phyloP scores from a whole-genome alignment of 2,888 invertebrate species.

The Eubasilissa splendida region DNA sequence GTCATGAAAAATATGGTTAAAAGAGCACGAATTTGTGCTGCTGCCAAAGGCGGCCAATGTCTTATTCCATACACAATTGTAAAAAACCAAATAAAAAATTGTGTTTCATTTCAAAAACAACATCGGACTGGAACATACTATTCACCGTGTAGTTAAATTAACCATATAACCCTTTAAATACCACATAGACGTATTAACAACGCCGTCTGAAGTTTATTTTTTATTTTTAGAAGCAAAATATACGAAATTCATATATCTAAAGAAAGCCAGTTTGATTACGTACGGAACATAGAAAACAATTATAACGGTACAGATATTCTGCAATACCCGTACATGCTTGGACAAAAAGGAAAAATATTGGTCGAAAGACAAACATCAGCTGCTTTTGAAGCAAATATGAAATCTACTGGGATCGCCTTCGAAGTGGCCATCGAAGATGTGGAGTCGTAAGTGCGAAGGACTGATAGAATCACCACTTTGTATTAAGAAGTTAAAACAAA shows the following conservation, averaged over 20 bases:
- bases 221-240: conserved; percentile 64
- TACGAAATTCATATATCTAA: conserved; percentile 64
- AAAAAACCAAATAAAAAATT: too few relatives aligned
- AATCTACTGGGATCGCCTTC: conserved; percentile 64
- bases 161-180: too few relatives aligned
- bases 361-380: conserved; percentile 65
- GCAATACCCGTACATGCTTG: conserved; percentile 62
- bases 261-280: conserved; percentile 61
- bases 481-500: background rate
- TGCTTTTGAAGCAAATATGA: conserved; percentile 63
- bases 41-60: too few relatives aligned
- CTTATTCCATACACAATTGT: too few relatives aligned
- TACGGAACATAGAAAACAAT: conserved; percentile 60
- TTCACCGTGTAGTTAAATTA: too few relatives aligned
- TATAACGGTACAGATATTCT: conserved; percentile 62
- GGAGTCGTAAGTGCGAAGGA: conserved; percentile 64
- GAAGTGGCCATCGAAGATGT: conserved; percentile 68
- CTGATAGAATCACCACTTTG: too few relatives aligned
- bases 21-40: too few relatives aligned
- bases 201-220: too few relatives aligned
- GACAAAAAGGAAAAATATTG: conserved; percentile 66
- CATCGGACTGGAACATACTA: too few relatives aligned
- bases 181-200: too few relatives aligned
- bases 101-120: too few relatives aligned
- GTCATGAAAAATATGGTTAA: too few relatives aligned